Conservation (phyloP, 2,797 vertebrate species). For the Chloroceryle inda region DNA sequence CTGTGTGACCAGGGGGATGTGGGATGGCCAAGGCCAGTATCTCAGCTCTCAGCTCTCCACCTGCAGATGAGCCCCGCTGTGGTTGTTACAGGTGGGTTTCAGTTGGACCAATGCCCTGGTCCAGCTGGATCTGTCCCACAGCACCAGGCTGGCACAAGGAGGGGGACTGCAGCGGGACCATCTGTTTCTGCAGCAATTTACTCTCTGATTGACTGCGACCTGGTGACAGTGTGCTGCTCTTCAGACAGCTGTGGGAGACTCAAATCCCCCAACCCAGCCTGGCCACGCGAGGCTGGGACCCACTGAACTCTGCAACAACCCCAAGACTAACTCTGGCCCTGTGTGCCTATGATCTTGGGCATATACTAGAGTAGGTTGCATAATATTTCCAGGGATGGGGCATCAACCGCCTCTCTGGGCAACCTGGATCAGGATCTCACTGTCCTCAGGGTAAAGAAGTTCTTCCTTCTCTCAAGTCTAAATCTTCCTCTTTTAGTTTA, state of each 20-base stretch:
- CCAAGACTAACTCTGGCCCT: neutral
- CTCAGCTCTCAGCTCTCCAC: neutral
- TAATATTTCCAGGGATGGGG: neutral
- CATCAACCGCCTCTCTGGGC: neutral
- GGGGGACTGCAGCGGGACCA: fast-evolving
- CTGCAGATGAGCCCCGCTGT: neutral
- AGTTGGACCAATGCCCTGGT: fast-evolving
- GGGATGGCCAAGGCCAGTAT: too few relatives aligned
- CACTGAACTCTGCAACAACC: neutral
- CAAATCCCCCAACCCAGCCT: fast-evolving
- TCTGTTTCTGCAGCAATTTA: neutral
- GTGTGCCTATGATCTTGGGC: fast-evolving
- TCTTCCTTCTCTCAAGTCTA: too few relatives aligned
- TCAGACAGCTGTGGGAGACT: neutral
- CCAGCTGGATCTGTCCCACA: neutral
- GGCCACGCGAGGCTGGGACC: neutral
- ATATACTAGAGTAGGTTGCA: neutral
- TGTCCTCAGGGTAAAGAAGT: too few relatives aligned
- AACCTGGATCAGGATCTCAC: neutral
- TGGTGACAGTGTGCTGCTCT: fast-evolving
- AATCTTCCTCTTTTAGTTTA: too few relatives aligned
- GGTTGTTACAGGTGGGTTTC: neutral
- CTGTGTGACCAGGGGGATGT: fast-evolving
- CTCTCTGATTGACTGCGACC: fast-evolving
- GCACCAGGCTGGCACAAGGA: neutral